phyloP scores from a whole-genome alignment of 2,113 vertebrate species.

The Cottus gobio region DNA sequence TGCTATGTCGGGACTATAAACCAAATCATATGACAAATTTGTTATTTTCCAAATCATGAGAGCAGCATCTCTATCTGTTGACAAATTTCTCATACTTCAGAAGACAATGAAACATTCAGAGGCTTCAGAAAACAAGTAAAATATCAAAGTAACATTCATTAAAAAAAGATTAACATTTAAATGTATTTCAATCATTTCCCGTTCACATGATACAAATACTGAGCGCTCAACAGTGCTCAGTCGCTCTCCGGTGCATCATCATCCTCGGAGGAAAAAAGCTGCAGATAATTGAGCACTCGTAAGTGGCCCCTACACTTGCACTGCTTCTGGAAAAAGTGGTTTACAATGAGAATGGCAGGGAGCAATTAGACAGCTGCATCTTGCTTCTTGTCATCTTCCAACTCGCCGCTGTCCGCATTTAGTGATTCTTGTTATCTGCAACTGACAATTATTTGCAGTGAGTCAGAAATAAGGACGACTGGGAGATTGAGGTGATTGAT shows the following conservation, averaged over 20 bases:
- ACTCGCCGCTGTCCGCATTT: neutral
- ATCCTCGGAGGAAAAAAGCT: slow-evolving; percentile 37
- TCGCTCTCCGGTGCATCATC: neutral
- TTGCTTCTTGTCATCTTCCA: slow-evolving; percentile 44
- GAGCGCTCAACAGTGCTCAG: neutral
- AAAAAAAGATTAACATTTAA: neutral
- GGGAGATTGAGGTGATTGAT: slow-evolving; percentile 5
- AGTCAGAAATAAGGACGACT: slow-evolving; percentile 14
- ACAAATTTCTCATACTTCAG: neutral
- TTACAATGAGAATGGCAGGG: slow-evolving; percentile 34
- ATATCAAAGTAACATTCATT: neutral
- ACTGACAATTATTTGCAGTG: slow-evolving; percentile 39
- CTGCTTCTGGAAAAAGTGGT: slow-evolving; percentile 25
- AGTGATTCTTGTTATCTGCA: slow-evolving; percentile 24
- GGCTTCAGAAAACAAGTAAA: neutral
- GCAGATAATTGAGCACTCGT: slow-evolving; percentile 20
- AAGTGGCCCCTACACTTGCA: slow-evolving; percentile 16
- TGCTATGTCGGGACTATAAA: neutral
- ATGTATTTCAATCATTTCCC: neutral
- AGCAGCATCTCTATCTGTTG: neutral
- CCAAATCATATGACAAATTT: neutral
- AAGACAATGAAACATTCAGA: neutral
- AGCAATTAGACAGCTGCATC: slow-evolving; percentile 44
- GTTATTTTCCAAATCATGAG: neutral
- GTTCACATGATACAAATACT: neutral